Base-by-base conservation (phyloP, 2,797 vertebrate species). In the Avahi laniger region DNA sequence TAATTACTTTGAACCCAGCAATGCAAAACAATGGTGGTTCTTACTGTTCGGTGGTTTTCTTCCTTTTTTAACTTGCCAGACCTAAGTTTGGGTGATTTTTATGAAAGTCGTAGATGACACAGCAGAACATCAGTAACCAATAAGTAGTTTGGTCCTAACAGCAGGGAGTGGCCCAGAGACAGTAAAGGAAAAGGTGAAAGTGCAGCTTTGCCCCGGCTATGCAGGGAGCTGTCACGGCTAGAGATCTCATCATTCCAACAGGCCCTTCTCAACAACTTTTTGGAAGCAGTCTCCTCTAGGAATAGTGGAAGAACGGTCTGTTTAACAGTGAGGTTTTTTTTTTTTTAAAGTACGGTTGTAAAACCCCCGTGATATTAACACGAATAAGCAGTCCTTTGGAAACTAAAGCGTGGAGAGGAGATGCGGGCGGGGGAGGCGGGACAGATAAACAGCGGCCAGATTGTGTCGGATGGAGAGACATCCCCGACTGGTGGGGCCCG, bases 1-100 rank as follows among this genome's bases (percentile, higher is more conserved):
- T 82, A 94, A 97, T 93, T 94, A 90, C 76, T 75, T 61, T 73
- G 83, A 96, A 72, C 70, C 33, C 65, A 78, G 86, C 57, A 33
- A 67, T 33, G 65, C 86, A 88, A 91, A 80, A 86, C 89, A 78
- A 86, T 12, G 70, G 86, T 41, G 82, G 82, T 41, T 83, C 93
- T 87, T 94, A 82, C 91, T 92, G 93, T 69, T 70, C 11, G 61
- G 75, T 18, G 35, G 48, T 82, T 92, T 85, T 86, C 75, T 76
- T 82, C 14, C 75, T 87, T 54, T 73, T 48, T 63, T 65, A 72
- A 61, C 41, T 57, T 48, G 65, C 24, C 86, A 54, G 81, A 57
- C n/a, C 35, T 18, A 43, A 41, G 35, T 85, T 14, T 86, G 73
- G 33, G 57, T 18, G 18, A n/a, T 52, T 76, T 90, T 86, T 54